These are phyloP conservation scores for Pristis pectinata DNA, from an alignment of 2,797 vertebrate species.

Conservation along the genomic window DNA sequence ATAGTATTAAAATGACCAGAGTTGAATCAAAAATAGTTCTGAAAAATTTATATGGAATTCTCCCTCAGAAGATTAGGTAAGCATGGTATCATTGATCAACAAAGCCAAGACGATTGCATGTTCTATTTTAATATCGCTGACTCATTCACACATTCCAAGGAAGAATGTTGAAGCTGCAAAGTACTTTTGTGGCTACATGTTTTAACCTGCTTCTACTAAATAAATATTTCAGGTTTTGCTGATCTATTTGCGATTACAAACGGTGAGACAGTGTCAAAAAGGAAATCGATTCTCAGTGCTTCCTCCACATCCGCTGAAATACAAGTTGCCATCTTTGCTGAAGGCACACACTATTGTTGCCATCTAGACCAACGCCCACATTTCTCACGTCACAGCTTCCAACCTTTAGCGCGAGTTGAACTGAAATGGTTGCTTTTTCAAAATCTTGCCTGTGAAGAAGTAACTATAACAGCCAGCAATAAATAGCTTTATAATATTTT, in stretches of 20 bases:
- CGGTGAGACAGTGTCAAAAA: neutral
- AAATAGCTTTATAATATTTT: neutral
- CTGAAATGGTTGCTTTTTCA: neutral
- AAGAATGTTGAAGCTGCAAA: constrained; percentile 13
- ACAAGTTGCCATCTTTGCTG: neutral
- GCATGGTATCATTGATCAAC: no score
- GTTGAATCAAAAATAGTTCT: neutral
- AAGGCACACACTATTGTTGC: neutral
- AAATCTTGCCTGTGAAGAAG: neutral
- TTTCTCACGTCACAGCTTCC: neutral
- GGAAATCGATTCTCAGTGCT: neutral
- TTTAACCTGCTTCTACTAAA: neutral
- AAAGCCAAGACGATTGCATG: no score
- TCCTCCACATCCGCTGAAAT: neutral
- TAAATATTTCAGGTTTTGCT: neutral
- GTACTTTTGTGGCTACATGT: neutral
- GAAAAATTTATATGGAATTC: neutral
- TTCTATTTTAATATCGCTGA: neutral
- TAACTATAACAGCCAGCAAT: neutral
- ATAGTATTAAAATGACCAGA: neutral
- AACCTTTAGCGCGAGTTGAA: neutral
- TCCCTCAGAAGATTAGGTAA: neutral
- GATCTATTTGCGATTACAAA: neutral
- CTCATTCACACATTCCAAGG: neutral
- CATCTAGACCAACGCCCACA: neutral